Evolutionary conservation across 2,113 vertebrate species (phyloP).

Genomic region (Probosciger aterrimus): DNA sequence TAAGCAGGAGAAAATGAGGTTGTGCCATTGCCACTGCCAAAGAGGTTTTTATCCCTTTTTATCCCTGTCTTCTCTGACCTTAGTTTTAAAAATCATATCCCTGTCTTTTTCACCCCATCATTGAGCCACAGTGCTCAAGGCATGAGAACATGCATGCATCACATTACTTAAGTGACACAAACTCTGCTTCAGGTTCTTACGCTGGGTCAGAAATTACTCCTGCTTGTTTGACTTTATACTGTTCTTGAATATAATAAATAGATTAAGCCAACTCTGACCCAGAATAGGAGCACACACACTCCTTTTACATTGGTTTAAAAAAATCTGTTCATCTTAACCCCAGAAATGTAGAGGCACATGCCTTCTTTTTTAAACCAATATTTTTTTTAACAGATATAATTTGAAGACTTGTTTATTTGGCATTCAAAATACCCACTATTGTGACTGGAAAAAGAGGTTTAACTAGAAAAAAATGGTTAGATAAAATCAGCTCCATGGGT

Average conservation of each 20-base stretch:
- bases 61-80: not conserved
- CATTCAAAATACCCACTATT: not conserved
- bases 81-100: not conserved
- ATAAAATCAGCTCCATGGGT: not conserved
- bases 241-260: not conserved
- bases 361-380: not conserved
- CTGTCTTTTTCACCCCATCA: not conserved
- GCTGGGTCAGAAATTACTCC: not conserved
- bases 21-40: not conserved
- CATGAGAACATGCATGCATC: not conserved
- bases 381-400: not conserved
- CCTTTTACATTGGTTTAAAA: not conserved
- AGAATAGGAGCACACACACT: not conserved
- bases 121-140: accelerated
- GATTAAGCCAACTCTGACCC: not conserved
- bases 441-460: not conserved
- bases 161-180: not conserved
- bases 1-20: not conserved
- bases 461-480: not conserved
- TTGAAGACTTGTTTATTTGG: not conserved
- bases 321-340: not conserved
- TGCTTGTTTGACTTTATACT: not conserved
- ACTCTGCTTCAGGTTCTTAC: not conserved
- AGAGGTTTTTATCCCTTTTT: not conserved
- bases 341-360: not conserved